Percentiles rank a stretch among this genome's conserved stretches.
Conservation (phyloP, 2,888 invertebrate genomes). For the Steinernema hermaphroditum region DNA sequence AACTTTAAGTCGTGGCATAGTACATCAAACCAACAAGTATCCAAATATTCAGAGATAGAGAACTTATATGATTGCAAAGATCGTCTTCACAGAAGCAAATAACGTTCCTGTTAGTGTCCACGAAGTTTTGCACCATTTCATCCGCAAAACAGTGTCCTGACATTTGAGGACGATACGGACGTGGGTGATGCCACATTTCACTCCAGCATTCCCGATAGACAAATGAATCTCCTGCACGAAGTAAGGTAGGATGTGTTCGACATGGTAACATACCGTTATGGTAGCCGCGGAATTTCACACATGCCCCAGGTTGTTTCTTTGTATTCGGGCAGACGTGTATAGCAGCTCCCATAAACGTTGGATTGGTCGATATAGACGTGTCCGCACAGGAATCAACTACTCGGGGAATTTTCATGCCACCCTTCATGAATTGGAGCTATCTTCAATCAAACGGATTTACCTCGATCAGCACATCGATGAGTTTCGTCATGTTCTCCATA, state of each 20-base stretch:
- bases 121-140: slow-evolving; percentile 43
- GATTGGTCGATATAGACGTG: slow-evolving; percentile 27
- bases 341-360: slow-evolving; percentile 38
- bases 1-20: too few relatives aligned
- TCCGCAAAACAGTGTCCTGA: slow-evolving; percentile 42
- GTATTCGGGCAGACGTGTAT: slow-evolving; percentile 42
- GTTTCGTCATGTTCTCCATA: neutral
- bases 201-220: slow-evolving; percentile 49
- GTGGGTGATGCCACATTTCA: slow-evolving; percentile 42
- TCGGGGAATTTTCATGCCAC: slow-evolving; percentile 40
- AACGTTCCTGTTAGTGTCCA: slow-evolving; percentile 37
- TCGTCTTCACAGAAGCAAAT: slow-evolving; percentile 49
- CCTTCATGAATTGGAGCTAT: neutral
- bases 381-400: slow-evolving; percentile 38
- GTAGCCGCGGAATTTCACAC: slow-evolving; percentile 43
- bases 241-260: too few relatives aligned
- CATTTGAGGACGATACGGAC: slow-evolving; percentile 41
- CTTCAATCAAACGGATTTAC: neutral
- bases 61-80: slow-evolving; percentile 44
- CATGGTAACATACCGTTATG: slow-evolving; percentile 38
- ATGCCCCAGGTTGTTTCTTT: slow-evolving; percentile 41
- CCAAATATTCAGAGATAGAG: too few relatives aligned
- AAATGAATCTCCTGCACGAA: slow-evolving; percentile 39
- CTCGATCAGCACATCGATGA: slow-evolving; percentile 16
- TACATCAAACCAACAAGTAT: too few relatives aligned